Conservation (phyloP, 2,113 vertebrate genomes). For the Pseudorectes ferrugineus region DNA sequence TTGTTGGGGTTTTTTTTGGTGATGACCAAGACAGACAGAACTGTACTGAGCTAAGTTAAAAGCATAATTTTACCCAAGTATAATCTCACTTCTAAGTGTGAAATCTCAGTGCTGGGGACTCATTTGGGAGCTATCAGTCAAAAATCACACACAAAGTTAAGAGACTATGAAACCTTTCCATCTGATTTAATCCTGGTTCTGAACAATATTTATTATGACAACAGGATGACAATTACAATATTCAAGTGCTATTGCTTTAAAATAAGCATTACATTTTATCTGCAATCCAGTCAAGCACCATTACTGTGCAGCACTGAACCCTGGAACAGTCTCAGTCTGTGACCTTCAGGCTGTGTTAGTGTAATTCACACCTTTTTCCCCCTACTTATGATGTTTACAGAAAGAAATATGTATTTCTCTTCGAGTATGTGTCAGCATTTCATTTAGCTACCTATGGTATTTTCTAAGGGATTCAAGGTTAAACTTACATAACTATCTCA, state of each 20-base stretch:
- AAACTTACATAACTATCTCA: background rate
- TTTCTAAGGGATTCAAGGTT: background rate
- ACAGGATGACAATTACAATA: background rate
- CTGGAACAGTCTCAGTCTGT: background rate
- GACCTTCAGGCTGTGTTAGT: background rate
- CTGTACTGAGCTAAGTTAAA: background rate
- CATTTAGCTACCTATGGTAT: background rate
- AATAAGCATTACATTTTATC: background rate
- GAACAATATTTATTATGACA: background rate
- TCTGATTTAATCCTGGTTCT: background rate
- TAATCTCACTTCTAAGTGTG: background rate
- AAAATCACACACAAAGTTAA: background rate
- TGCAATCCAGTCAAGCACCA: background rate
- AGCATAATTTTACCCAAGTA: background rate
- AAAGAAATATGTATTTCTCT: background rate
- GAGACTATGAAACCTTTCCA: background rate
- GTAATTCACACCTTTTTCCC: background rate
- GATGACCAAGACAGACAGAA: background rate
- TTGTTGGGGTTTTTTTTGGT: accelerated
- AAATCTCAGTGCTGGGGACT: background rate
- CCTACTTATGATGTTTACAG: background rate
- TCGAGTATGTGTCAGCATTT: background rate
- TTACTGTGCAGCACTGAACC: background rate
- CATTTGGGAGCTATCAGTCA: background rate
- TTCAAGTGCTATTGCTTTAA: background rate